Evolutionary conservation across 1,140 invertebrate species (phyloP).

Genomic region (Lamellibrachia luymesi): DNA sequence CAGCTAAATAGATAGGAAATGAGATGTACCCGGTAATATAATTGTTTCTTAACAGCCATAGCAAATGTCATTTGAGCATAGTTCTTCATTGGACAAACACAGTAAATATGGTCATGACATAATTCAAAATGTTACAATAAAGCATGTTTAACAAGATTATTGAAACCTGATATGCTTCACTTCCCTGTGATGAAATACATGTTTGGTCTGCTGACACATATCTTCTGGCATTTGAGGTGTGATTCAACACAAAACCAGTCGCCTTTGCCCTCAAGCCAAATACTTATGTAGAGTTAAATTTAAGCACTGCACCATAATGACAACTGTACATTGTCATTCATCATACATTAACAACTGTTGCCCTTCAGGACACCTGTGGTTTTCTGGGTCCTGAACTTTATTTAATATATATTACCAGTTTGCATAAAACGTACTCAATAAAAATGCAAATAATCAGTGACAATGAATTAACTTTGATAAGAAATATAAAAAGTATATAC

Average conservation of each 20-base stretch:
- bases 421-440: background rate
- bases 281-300: background rate
- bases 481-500: background rate
- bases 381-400: background rate
- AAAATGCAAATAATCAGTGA: background rate
- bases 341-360: background rate
- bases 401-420: too few relatives aligned
- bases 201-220: background rate
- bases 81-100: background rate
- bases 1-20: background rate
- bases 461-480: background rate
- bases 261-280: background rate
- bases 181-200: background rate
- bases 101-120: background rate
- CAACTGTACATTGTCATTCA: background rate
- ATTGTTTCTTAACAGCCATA: background rate
- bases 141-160: background rate
- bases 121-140: background rate
- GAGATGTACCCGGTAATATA: background rate
- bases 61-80: background rate
- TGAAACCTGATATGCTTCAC: background rate
- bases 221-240: background rate
- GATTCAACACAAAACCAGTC: background rate
- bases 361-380: background rate
- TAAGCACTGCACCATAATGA: background rate